A percentile compares a stretch with the other conserved stretches of the same genome.
Conservation (phyloP, 2,797 vertebrate species). For the Cottoperca gobio region DNA sequence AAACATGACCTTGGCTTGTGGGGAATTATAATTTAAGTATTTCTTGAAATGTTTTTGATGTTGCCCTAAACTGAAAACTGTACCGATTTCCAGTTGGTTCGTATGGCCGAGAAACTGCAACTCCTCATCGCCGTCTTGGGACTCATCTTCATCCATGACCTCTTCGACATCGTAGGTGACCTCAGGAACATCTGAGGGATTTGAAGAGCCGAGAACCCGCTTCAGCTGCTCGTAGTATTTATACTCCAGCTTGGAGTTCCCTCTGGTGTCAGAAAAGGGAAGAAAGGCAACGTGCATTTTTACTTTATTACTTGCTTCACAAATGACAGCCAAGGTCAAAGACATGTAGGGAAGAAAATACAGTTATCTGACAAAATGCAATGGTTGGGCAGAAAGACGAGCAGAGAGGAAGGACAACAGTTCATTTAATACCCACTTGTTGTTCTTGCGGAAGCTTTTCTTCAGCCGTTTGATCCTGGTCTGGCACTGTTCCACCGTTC, state of each 20-base stretch:
- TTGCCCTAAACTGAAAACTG: neutral
- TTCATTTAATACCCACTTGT: constrained; percentile 49
- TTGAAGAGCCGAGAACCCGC: constrained; percentile 61
- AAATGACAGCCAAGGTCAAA: neutral
- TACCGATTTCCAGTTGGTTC: constrained; percentile 66
- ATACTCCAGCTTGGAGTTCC: constrained; percentile 71
- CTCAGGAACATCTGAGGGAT: constrained; percentile 60
- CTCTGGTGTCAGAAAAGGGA: constrained; percentile 48
- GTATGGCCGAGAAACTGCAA: constrained; percentile 70
- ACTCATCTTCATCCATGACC: constrained; percentile 65
- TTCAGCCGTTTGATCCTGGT: constrained; percentile 84
- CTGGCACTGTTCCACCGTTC: constrained; percentile 83
- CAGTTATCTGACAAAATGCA: neutral
- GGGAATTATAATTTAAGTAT: neutral
- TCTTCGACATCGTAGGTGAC: constrained; percentile 71
- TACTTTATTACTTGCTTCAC: neutral
- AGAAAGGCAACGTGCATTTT: neutral
- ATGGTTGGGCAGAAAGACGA: neutral
- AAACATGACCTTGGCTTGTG: neutral
- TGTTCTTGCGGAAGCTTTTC: constrained; percentile 78
- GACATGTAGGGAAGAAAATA: neutral
- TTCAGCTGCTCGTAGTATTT: constrained; percentile 78
- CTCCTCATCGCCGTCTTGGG: constrained; percentile 67
- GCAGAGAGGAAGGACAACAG: neutral
- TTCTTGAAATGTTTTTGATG: neutral